phyloP scores from a whole-genome alignment of 2,888 invertebrate species.

The Prenolepis imparis region DNA sequence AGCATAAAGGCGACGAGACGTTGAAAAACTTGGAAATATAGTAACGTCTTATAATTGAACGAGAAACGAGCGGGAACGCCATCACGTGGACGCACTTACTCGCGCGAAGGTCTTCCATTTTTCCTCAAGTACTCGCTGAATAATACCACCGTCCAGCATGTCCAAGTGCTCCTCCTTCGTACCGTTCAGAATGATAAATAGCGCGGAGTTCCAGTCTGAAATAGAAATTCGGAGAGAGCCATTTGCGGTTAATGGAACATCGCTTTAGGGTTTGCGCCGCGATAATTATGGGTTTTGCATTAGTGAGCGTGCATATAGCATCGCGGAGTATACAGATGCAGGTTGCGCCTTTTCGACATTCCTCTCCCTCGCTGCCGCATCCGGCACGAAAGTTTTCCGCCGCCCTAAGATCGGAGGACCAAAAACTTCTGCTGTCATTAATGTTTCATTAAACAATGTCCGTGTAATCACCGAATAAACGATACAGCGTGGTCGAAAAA shows the following conservation, averaged over 20 bases:
- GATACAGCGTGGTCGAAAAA: background rate
- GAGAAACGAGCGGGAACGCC: constrained; percentile 63
- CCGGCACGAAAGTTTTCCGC: constrained; percentile 43
- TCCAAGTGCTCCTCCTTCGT: constrained; percentile 99
- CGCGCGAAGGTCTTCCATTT: constrained; percentile 99
- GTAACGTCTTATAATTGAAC: constrained; percentile 39
- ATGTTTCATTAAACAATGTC: constrained; percentile 18
- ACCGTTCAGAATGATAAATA: constrained; percentile 98
- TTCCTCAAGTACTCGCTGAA: constrained; percentile 98
- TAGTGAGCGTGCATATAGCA: constrained; percentile 57
- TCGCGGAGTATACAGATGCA: constrained; percentile 29
- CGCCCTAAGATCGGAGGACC: background rate
- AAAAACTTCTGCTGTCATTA: constrained; percentile 15
- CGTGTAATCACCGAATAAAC: constrained; percentile 1
- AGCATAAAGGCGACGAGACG: constrained; percentile 13
- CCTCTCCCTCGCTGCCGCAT: background rate
- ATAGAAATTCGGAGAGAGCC: constrained; percentile 73
- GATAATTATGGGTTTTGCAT: constrained; percentile 76
- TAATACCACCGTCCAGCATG: constrained; percentile 99
- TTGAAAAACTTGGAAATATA: constrained; percentile 22
- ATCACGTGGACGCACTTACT: constrained; percentile 87
- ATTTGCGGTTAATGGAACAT: constrained; percentile 75
- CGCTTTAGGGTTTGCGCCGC: constrained; percentile 67
- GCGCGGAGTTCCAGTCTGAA: constrained; percentile 98
- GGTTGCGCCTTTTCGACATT: constrained; percentile 37